A percentile compares a stretch with the other conserved stretches of the same genome.
These are phyloP conservation scores for Tragelaphus imberbis DNA, from an alignment of 2,113 vertebrate species.

Conservation along the genomic window DNA sequence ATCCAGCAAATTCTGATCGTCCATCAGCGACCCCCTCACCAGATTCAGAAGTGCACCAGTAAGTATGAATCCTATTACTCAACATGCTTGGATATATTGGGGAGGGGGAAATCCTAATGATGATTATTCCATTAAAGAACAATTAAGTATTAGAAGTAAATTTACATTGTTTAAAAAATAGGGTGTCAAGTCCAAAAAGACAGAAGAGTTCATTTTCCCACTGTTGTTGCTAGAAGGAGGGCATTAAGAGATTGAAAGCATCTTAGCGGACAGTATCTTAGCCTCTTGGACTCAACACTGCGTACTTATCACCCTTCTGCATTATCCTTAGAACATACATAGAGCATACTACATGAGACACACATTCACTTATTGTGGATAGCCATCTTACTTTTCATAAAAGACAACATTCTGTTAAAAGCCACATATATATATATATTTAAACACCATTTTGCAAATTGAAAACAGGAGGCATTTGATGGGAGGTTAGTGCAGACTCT, in stretches of 20 bases:
- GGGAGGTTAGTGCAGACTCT: too few relatives aligned
- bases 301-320: too few relatives aligned
- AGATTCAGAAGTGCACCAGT: constrained; percentile 77
- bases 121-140: constrained; percentile 60
- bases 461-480: neutral
- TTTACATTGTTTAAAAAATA: constrained; percentile 39
- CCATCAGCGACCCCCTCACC: constrained; percentile 64
- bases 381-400: neutral
- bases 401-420: neutral
- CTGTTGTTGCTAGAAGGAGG: neutral
- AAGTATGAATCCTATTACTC: constrained; percentile 72
- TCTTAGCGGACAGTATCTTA: neutral
- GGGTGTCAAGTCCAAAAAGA: neutral
- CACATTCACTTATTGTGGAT: neutral
- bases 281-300: neutral
- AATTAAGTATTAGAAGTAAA: constrained; percentile 57
- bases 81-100: constrained; percentile 45
- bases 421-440: neutral
- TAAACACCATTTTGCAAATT: neutral
- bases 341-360: neutral
- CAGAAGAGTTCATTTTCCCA: neutral
- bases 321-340: neutral
- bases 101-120: constrained; percentile 43
- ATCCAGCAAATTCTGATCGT: constrained; percentile 77
- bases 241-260: neutral